These are phyloP conservation scores for Tortrix viridana DNA, from an alignment of 2,888 invertebrate species.

Conservation along the genomic window DNA sequence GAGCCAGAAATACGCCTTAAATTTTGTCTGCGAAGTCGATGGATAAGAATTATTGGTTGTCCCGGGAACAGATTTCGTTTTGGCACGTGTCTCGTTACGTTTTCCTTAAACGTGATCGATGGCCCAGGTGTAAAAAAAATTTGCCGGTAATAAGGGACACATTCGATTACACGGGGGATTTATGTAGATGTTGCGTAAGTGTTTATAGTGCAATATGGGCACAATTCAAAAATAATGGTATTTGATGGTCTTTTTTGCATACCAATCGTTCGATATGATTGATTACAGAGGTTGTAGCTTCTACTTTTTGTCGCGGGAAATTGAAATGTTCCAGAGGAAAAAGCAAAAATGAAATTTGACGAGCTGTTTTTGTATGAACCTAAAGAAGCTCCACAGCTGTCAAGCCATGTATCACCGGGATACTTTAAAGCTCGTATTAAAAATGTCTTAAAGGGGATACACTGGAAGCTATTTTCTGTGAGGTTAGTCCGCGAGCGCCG, in stretches of 20 bases:
- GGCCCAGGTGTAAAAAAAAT: conserved; percentile 28
- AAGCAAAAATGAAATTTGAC: too few relatives aligned
- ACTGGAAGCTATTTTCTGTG: conserved; percentile 24
- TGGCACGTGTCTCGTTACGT: conserved; percentile 48
- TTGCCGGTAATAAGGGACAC: conserved; percentile 11
- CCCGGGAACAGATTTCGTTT: conserved; percentile 38
- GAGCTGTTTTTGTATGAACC: too few relatives aligned
- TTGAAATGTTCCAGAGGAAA: too few relatives aligned
- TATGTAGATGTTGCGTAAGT: neutral
- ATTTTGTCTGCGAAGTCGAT: conserved; percentile 21
- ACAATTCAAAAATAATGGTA: too few relatives aligned
- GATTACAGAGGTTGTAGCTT: too few relatives aligned
- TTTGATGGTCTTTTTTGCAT: too few relatives aligned
- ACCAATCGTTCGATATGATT: too few relatives aligned
- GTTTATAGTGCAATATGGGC: too few relatives aligned
- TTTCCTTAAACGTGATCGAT: conserved; percentile 40
- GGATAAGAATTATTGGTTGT: conserved; percentile 36
- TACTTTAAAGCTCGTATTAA: neutral
- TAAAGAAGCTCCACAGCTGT: too few relatives aligned
- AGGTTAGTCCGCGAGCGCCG: conserved; percentile 15
- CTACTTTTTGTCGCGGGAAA: too few relatives aligned
- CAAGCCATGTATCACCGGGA: too few relatives aligned
- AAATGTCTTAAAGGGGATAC: neutral
- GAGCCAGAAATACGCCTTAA: conserved; percentile 21
- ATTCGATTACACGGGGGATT: neutral